Conservation (phyloP, 2,797 vertebrate genomes). For the Scarus forsteni region DNA sequence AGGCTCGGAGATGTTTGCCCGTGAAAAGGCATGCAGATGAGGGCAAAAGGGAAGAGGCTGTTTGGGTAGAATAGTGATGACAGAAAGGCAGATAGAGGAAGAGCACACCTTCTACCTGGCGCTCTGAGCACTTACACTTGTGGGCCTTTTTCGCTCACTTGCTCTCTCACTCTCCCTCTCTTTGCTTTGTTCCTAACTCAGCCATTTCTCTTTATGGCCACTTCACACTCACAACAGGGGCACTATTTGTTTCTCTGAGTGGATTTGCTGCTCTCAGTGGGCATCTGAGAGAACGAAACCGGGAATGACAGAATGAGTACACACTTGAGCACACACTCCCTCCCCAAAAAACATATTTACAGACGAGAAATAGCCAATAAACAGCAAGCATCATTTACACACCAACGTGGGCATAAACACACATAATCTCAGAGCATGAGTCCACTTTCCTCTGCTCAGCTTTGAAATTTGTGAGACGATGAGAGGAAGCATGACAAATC, state of each 20-base stretch:
- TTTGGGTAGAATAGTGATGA: slow-evolving; percentile 22
- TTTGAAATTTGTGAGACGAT: slow-evolving; percentile 16
- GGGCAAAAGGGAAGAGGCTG: slow-evolving; percentile 9
- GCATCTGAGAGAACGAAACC: slow-evolving; percentile 61
- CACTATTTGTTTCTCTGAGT: slow-evolving; percentile 76
- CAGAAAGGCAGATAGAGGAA: slow-evolving; percentile 14
- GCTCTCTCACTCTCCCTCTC: background rate
- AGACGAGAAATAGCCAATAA: slow-evolving; percentile 45
- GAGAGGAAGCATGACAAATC: slow-evolving; percentile 23
- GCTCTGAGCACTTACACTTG: slow-evolving; percentile 13
- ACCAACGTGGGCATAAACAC: background rate
- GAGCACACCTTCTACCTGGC: slow-evolving; percentile 21
- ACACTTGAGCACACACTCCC: slow-evolving; percentile 43
- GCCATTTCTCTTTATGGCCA: slow-evolving; percentile 57
- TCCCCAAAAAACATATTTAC: slow-evolving; percentile 41
- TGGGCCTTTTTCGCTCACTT: background rate
- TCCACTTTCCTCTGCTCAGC: slow-evolving; percentile 12
- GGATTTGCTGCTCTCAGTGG: slow-evolving; percentile 74
- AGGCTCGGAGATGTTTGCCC: slow-evolving; percentile 27
- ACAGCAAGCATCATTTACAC: slow-evolving; percentile 20
- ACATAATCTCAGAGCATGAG: background rate
- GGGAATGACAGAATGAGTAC: slow-evolving; percentile 72
- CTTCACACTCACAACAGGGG: slow-evolving; percentile 69
- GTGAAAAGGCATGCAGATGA: slow-evolving; percentile 50
- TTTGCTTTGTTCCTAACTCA: slow-evolving; percentile 36